Base-by-base conservation (phyloP, 2,888 invertebrate genomes). In the Parelbella ahira region DNA sequence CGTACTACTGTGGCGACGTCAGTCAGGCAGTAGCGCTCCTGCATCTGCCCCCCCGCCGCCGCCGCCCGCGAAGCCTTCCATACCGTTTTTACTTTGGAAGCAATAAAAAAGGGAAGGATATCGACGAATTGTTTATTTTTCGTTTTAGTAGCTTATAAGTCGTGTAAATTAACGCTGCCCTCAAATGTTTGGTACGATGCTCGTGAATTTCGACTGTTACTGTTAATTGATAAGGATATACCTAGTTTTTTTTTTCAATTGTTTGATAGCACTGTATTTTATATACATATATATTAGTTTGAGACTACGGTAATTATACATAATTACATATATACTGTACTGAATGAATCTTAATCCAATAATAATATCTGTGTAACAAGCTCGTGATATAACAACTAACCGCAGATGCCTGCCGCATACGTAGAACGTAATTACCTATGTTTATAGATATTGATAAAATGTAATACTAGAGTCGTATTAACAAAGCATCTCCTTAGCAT, bases 101-200 rank as follows among this genome's bases (percentile, higher is more conserved):
- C 73, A 72, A 80, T 80, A 84, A 86, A 84, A 82, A 86, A 82
- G 75, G 82, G 77, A 77, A 75, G 71, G 77, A 83, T 84, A 81
- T 79, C 71, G 63, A 61, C 60, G 66, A 56, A 69, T 84, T 86
- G 82, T 84, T 86, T 83, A 82, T 84, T 84, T 84, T 82, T 80
- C 73, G 61, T 81, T 80, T 86, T 86, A 83, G 82, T 79, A 80
- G 83, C 79, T 66, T 77, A 80, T 80, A 80, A 75, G 79, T 80
- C 70, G 72, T 81, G 76, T 84, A 79, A 83, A 83, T 82, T 82
- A 81, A 78, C 79, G 67, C 75, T 65, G 62, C 69, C 68, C 66
- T 76, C 68, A 52, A 61, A 69, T 55, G 62, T 72, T 63, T 63
- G 57, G 56, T 64, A 60, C 46, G 61, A 56, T 58, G 53, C 56